phyloP scores from a whole-genome alignment of 2,888 invertebrate genomes.

The Ophonus ardosiacus region DNA sequence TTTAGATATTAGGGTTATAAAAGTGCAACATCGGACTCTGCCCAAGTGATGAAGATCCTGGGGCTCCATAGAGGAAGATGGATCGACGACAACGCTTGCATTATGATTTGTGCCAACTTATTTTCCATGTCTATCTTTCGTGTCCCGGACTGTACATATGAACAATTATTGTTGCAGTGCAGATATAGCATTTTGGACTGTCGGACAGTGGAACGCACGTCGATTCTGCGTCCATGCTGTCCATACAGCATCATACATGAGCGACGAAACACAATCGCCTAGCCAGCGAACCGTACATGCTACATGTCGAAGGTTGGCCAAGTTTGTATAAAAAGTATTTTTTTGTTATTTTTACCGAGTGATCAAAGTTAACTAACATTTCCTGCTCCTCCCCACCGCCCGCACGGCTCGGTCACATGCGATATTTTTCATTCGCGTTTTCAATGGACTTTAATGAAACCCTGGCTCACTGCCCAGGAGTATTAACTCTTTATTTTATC shows the following conservation, averaged over 20 bases:
- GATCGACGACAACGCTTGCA: too few species aligned
- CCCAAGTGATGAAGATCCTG: too few species aligned
- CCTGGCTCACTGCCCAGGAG: neutral
- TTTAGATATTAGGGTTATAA: too few species aligned
- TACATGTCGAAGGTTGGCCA: constrained; percentile 73
- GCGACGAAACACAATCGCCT: constrained; percentile 74
- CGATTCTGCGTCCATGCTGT: constrained; percentile 5
- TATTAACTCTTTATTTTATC: constrained; percentile 54
- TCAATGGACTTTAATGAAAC: constrained; percentile 61
- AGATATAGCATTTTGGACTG: neutral
- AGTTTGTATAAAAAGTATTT: constrained; percentile 71
- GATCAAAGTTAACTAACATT: constrained; percentile 71
- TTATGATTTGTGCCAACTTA: too few species aligned
- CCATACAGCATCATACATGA: constrained; percentile 72
- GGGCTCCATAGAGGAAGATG: too few species aligned
- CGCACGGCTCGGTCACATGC: constrained; percentile 34
- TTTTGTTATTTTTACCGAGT: constrained; percentile 70
- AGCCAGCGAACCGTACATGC: constrained; percentile 72
- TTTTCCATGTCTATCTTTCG: too few species aligned
- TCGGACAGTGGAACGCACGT: constrained; percentile 15
- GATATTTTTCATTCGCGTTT: constrained; percentile 56
- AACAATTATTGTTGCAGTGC: neutral
- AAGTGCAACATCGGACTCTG: too few species aligned
- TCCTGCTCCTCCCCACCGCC: constrained; percentile 41
- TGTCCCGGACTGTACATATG: neutral